Base-by-base conservation (phyloP, 2,113 vertebrate genomes). In the Crocuta crocuta region DNA sequence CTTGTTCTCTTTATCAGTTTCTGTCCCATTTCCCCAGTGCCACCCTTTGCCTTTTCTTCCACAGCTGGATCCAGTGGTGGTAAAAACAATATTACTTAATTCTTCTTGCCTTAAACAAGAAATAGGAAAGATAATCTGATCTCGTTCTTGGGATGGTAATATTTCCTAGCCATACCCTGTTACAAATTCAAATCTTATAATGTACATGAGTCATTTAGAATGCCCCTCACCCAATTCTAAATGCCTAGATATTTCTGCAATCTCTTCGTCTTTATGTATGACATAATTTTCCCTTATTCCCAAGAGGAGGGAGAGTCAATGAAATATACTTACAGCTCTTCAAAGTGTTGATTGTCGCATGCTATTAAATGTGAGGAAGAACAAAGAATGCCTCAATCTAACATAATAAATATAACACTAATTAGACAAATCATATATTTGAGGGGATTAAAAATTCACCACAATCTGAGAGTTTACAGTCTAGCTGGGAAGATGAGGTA, bases 331-430 rank as follows among this genome's bases (percentile, higher is more conserved):
- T 92, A 89, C 35, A 76, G 21, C 33, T 93, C 92, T 88, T 70
- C 84, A 87, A 28, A 76, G 65, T 73, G 73, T 71, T 85, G 58
- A 66, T 92, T 66, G 68, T 93, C 50, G 58, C 15, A 17, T 48
- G 23, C 28, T 97, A 50, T 84, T 96, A 95, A 79, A 89, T 86
- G 86, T 53, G 39, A 79, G 28, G 10, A 89, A 95, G 16, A 95
- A 61, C 28, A 55, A 95, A 96, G 82, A 66, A 33, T 24, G 43
- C 21, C 7, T 89, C 35, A 17, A 48, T 17, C 76, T 91, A 89
- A 26, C 39, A 31, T 53, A 85, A 50, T 76, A 74, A 66, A 78
- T 45, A 31, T 6, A 68, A 26, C 23, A n/a, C 48, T 65, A 86
- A 6, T 63, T 73, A 78, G n/a, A 16, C 19, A 88, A 76, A 53